Percentiles rank a stretch among this genome's conserved stretches.
Conservation (phyloP, 2,797 vertebrate genomes). For the Xiphorhynchus erythropygius region DNA sequence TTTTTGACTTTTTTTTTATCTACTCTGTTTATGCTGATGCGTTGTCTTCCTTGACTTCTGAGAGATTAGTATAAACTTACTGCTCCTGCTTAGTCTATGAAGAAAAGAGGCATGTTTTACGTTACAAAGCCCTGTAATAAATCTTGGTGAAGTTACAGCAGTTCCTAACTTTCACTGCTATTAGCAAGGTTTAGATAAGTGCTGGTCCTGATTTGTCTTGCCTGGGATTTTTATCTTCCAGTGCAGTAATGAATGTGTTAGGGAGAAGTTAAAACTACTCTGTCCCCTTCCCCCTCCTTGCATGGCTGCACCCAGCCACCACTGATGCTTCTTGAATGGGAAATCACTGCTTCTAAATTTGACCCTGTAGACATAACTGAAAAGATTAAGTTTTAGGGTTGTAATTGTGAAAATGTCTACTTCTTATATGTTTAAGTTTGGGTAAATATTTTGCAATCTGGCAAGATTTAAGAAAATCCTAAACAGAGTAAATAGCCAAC, state of each 20-base stretch:
- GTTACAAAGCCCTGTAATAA: not conserved
- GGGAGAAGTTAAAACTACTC: not conserved
- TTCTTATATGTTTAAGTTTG: not conserved
- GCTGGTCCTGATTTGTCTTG: not conserved
- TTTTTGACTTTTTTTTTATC: not conserved
- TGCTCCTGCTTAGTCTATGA: not conserved
- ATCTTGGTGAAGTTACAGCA: not conserved
- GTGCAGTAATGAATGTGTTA: not conserved
- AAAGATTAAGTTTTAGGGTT: not conserved
- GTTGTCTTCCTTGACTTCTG: not conserved
- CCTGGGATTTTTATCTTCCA: not conserved
- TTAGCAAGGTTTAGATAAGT: not conserved
- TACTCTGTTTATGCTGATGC: not conserved
- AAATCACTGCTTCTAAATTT: slow-evolving; percentile 10
- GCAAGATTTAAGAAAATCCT: slow-evolving; percentile 1
- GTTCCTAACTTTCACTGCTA: not conserved
- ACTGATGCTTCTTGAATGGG: not conserved
- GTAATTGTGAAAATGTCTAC: not conserved
- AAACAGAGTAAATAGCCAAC: not conserved
- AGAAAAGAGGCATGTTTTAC: not conserved
- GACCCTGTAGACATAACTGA: not conserved
- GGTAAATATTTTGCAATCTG: slow-evolving; percentile 47
- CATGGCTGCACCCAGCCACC: not conserved
- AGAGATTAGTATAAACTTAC: not conserved
- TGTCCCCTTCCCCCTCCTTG: not conserved